These are phyloP conservation scores for Digitonthophagus gazella DNA, from an alignment of 2,888 invertebrate genomes.

Conservation along the genomic window DNA sequence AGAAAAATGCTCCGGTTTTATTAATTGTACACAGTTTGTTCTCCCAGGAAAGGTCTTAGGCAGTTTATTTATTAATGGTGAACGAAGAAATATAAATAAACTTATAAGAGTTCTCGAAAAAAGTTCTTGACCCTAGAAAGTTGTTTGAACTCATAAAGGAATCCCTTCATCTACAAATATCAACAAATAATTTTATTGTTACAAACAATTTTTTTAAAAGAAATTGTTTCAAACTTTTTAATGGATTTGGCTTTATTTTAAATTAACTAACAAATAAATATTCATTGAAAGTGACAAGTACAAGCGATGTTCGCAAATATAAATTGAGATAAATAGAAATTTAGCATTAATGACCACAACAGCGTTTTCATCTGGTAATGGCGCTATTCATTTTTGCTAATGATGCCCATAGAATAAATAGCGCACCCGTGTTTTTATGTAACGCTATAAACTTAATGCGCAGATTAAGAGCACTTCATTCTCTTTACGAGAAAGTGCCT, in stretches of 20 bases:
- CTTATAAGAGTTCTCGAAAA: background rate
- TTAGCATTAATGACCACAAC: background rate
- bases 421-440: background rate
- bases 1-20: constrained; percentile 7
- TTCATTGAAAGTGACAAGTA: background rate
- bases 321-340: background rate
- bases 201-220: background rate
- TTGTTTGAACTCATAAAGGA: background rate
- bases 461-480: background rate
- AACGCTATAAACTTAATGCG: background rate
- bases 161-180: too few relatives aligned
- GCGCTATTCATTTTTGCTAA: background rate
- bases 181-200: background rate
- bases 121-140: background rate
- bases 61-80: background rate
- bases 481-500: background rate
- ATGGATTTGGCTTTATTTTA: too few relatives aligned
- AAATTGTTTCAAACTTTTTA: background rate
- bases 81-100: background rate
- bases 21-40: constrained; percentile 11
- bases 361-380: background rate
- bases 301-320: background rate
- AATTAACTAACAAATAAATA: background rate
- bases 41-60: background rate
- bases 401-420: background rate